A percentile compares a stretch with the other conserved stretches of the same genome.
phyloP scores from a whole-genome alignment of 2,113 vertebrate species.

The Halcyon malimbica region DNA sequence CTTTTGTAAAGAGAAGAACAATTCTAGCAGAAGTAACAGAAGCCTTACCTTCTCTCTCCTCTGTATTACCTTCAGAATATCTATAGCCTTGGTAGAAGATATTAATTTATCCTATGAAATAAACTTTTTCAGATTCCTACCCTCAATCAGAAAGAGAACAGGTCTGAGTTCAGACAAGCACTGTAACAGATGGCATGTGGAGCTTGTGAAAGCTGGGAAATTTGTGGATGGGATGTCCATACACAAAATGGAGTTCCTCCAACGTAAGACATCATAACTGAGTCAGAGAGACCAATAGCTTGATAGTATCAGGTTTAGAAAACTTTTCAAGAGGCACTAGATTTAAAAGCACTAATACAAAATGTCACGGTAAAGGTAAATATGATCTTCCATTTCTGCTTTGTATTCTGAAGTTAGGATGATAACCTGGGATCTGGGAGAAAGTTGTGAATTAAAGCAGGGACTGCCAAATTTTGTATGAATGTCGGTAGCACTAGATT shows the following conservation, averaged over 20 bases:
- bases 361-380: not conserved
- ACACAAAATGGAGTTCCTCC: no score
- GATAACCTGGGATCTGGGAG: not conserved
- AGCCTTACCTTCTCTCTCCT: not conserved
- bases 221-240: not conserved
- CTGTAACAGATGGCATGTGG: fast-evolving
- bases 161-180: not conserved
- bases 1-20: not conserved
- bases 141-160: not conserved
- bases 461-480: not conserved
- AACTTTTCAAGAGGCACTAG: not conserved
- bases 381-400: not conserved
- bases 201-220: not conserved
- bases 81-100: not conserved
- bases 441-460: not conserved
- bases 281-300: not conserved
- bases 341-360: not conserved
- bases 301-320: not conserved
- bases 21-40: not conserved
- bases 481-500: not conserved
- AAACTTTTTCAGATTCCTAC: not conserved
- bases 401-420: not conserved
- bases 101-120: not conserved
- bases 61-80: not conserved
- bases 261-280: not conserved